These are phyloP conservation scores for Loxodonta africana DNA, from an alignment of 2,113 vertebrate genomes.

Conservation along the genomic window DNA sequence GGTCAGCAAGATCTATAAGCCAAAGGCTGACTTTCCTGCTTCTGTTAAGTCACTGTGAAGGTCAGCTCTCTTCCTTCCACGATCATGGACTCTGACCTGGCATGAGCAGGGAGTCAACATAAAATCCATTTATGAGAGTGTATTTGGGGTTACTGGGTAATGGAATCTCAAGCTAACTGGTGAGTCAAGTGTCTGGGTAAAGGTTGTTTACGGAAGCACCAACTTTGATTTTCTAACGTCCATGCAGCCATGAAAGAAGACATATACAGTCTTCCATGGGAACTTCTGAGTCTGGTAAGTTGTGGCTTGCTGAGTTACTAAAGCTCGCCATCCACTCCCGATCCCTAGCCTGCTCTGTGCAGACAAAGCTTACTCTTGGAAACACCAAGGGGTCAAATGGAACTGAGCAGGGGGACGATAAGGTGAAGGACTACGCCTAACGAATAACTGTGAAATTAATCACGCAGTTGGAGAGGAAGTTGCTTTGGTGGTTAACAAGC, in stretches of 20 bases:
- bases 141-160: conserved; percentile 61
- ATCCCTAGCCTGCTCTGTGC: not conserved
- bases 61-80: conserved; percentile 65
- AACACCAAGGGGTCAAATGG: not conserved
- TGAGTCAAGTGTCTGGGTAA: conserved; percentile 47
- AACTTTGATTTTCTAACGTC: conserved; percentile 39
- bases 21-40: conserved; percentile 74
- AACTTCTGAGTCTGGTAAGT: not conserved
- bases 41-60: conserved; percentile 72
- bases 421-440: not conserved
- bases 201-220: conserved; percentile 36
- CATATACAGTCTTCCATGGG: not conserved
- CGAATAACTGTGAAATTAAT: conserved; percentile 19
- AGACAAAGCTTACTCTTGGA: conserved; percentile 31
- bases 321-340: not conserved
- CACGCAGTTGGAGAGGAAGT: not conserved
- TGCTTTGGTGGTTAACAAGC: conserved; percentile 12
- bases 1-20: conserved; percentile 79
- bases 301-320: not conserved
- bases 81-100: conserved; percentile 71
- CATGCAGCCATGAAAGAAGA: not conserved
- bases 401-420: not conserved
- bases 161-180: conserved; percentile 46
- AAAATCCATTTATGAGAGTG: conserved; percentile 79
- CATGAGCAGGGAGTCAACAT: conserved; percentile 66